A percentile compares a stretch with the other conserved stretches of the same genome.
Evolutionary conservation across 2,888 invertebrate species (phyloP).

Genomic region (Argyresthia goedartella): DNA sequence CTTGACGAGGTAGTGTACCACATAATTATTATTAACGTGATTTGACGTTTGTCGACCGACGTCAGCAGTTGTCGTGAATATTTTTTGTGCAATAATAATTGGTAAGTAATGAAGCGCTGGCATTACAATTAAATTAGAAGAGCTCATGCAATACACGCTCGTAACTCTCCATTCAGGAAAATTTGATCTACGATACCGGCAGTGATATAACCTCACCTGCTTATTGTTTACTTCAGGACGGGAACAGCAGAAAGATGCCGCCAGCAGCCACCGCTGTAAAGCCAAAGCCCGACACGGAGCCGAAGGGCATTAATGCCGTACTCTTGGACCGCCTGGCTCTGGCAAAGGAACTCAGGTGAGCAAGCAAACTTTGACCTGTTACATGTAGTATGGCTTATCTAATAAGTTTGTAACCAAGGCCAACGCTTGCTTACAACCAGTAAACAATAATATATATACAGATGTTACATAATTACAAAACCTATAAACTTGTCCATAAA

Average conservation of each 20-base stretch:
- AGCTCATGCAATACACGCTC: too few species aligned
- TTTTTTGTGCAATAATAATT: not conserved
- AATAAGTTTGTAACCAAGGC: too few species aligned
- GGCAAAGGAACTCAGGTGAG: constrained; percentile 97
- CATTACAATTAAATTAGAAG: too few species aligned
- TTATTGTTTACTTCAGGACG: constrained; percentile 2
- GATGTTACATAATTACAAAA: too few species aligned
- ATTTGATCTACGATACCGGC: not conserved
- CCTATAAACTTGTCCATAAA: too few species aligned
- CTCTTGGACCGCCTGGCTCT: constrained; percentile 94
- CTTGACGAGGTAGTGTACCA: too few species aligned
- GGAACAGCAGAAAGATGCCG: constrained; percentile 34
- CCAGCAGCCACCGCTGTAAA: constrained; percentile 55
- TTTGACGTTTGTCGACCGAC: constrained; percentile 17
- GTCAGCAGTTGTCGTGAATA: constrained; percentile 18
- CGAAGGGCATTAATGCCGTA: constrained; percentile 86
- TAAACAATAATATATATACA: too few species aligned
- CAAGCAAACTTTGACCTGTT: constrained; percentile 14
- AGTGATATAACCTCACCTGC: not conserved
- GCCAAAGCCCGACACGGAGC: constrained; percentile 44
- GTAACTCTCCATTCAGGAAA: too few species aligned
- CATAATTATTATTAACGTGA: too few species aligned
- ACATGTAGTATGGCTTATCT: not conserved
- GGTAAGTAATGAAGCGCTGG: not conserved
- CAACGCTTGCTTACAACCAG: too few species aligned